These are phyloP conservation scores for Chionodraco myersi DNA, from an alignment of 2,113 vertebrate genomes.

Conservation along the genomic window DNA sequence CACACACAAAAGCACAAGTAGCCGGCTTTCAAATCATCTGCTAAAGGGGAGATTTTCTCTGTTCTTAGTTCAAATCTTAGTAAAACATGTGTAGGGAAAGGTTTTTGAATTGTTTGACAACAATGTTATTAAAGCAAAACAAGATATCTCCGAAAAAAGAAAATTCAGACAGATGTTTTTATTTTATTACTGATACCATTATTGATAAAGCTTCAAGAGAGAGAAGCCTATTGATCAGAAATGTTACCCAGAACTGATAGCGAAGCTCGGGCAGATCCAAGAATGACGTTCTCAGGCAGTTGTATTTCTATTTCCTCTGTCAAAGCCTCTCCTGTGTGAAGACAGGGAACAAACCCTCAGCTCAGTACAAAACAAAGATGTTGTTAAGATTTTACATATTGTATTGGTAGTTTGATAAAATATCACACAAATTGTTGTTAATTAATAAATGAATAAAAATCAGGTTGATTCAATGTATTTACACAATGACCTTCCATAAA, in stretches of 20 bases:
- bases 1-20: background rate
- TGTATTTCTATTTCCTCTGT: conserved; percentile 55
- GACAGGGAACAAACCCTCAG: conserved; percentile 11
- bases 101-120: too few species aligned
- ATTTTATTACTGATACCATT: too few species aligned
- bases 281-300: conserved; percentile 70
- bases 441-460: too few species aligned
- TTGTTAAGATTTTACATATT: background rate
- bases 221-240: background rate
- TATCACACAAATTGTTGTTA: too few species aligned
- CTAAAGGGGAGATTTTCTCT: conserved; percentile 63
- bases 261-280: conserved; percentile 64
- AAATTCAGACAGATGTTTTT: too few species aligned
- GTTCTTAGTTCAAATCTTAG: conserved; percentile 81
- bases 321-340: conserved; percentile 56
- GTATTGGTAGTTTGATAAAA: background rate
- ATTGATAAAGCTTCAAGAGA: too few species aligned
- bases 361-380: background rate
- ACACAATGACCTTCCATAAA: background rate
- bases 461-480: background rate
- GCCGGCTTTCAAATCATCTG: too few species aligned
- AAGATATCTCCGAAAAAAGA: too few species aligned
- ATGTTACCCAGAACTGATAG: conserved; percentile 76
- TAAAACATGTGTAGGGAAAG: conserved; percentile 11
- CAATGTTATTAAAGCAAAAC: too few species aligned